Conservation (phyloP, 2,888 invertebrate genomes). For the Synanthedon myopaeformis region DNA sequence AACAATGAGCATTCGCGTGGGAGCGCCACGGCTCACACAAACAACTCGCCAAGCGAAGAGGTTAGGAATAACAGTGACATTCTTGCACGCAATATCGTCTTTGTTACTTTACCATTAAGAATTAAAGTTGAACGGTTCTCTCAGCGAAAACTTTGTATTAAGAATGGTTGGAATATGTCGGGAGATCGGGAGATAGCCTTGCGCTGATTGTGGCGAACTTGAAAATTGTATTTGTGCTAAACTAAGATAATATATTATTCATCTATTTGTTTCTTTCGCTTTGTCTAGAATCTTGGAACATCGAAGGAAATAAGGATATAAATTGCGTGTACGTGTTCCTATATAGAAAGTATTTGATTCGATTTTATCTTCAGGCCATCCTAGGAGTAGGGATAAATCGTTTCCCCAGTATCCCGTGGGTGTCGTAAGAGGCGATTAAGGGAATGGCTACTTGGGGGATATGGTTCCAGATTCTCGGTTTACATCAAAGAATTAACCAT, state of each 20-base stretch:
- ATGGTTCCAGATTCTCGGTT: too few relatives aligned
- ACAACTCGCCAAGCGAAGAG: slow-evolving; percentile 43
- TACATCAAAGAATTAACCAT: too few relatives aligned
- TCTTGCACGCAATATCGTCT: slow-evolving; percentile 13
- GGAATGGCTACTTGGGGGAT: too few relatives aligned
- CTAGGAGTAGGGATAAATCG: too few relatives aligned
- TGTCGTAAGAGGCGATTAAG: too few relatives aligned
- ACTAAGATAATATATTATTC: neutral
- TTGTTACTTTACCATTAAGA: slow-evolving; percentile 10
- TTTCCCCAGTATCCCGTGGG: too few relatives aligned
- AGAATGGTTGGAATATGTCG: slow-evolving; percentile 41
- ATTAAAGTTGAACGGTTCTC: slow-evolving; percentile 4
- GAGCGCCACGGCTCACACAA: slow-evolving; percentile 41
- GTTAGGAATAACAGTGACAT: slow-evolving; percentile 23
- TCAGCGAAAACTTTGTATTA: slow-evolving; percentile 14
- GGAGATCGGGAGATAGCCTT: slow-evolving; percentile 39
- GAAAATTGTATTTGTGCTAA: slow-evolving; percentile 32
- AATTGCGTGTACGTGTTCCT: too few relatives aligned
- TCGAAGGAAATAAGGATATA: too few relatives aligned
- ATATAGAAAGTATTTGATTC: too few relatives aligned
- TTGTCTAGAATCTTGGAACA: too few relatives aligned
- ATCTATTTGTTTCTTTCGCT: neutral
- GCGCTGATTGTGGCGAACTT: slow-evolving; percentile 41
- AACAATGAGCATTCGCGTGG: slow-evolving; percentile 51
- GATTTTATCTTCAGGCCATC: too few relatives aligned